Conservation (phyloP, 2,888 invertebrate species). For the Hipparchia semele region DNA sequence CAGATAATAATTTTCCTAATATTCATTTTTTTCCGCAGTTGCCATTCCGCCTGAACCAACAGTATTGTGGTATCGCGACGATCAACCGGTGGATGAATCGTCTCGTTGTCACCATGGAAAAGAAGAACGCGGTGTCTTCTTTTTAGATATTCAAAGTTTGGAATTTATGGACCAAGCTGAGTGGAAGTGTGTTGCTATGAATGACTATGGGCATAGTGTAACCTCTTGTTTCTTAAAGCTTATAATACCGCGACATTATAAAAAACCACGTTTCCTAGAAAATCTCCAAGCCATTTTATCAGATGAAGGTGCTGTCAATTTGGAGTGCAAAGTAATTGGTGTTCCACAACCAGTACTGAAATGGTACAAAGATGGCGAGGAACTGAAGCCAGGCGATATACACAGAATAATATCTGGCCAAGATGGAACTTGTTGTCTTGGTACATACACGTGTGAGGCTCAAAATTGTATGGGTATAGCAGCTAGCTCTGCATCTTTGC, state of each 20-base stretch:
- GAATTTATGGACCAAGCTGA: constrained; percentile 95
- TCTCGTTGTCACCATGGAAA: constrained; percentile 86
- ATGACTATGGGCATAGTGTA: constrained; percentile 94
- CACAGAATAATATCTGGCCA: constrained; percentile 95
- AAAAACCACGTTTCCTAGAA: constrained; percentile 94
- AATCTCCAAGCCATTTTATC: constrained; percentile 92
- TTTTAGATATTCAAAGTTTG: constrained; percentile 87
- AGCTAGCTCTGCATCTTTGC: constrained; percentile 93
- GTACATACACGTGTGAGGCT: constrained; percentile 95
- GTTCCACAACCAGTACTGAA: constrained; percentile 95
- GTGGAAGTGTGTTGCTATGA: constrained; percentile 95
- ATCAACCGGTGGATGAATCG: constrained; percentile 87
- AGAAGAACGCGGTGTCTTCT: constrained; percentile 88
- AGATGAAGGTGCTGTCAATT: constrained; percentile 94
- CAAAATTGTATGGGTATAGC: constrained; percentile 95
- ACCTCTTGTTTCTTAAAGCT: constrained; percentile 94
- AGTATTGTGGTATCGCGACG: constrained; percentile 94
- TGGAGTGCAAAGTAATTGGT: constrained; percentile 96
- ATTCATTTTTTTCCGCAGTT: constrained; percentile 74
- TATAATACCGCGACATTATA: constrained; percentile 93
- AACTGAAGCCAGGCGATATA: constrained; percentile 95
- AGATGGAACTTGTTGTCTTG: constrained; percentile 94
- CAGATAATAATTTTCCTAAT: not conserved
- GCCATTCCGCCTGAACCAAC: constrained; percentile 91
- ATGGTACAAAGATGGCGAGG: constrained; percentile 96